Evolutionary conservation across 1,140 invertebrate species (phyloP).

Genomic region (Drosophila lini): DNA sequence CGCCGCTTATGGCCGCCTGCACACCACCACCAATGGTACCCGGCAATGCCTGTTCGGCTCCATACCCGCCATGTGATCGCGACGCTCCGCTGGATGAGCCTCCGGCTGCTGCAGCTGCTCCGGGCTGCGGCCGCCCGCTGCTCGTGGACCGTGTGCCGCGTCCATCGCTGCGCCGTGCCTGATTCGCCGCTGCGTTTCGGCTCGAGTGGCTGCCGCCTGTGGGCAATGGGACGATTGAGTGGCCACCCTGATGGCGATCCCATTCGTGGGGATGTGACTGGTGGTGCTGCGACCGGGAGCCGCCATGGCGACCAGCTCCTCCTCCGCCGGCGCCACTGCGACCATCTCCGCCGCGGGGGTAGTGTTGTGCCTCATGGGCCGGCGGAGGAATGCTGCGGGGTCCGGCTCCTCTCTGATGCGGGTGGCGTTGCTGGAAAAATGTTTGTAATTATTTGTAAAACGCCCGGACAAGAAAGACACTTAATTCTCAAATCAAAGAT

Average conservation of each 20-base stretch:
- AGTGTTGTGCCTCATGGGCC: conserved; percentile 73
- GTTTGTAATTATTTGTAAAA: neutral
- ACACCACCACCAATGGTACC: conserved; percentile 82
- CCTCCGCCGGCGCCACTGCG: conserved; percentile 34
- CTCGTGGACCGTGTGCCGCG: conserved; percentile 64
- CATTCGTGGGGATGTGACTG: conserved; percentile 76
- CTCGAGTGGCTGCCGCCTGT: conserved; percentile 69
- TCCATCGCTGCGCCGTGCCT: conserved; percentile 75
- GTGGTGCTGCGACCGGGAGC: conserved; percentile 59
- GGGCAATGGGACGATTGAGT: conserved; percentile 74
- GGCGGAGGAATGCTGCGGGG: conserved; percentile 86
- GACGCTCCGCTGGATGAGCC: conserved; percentile 30
- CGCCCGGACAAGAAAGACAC: neutral
- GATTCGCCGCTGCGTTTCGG: conserved; percentile 60
- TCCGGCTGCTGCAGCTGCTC: conserved; percentile 16
- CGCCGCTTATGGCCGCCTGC: conserved; percentile 76
- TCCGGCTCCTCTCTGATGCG: conserved; percentile 84
- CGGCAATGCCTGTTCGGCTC: conserved; percentile 69
- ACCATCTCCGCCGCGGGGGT: conserved; percentile 51
- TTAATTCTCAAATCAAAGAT: neutral
- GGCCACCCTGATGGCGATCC: conserved; percentile 77
- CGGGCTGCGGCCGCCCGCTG: conserved; percentile 85
- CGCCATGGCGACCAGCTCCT: conserved; percentile 51
- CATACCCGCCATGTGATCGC: conserved; percentile 85
- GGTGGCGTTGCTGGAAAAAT: conserved; percentile 84